Base-by-base conservation (phyloP, 1,140 invertebrate genomes). In the Habropoda laboriosa region DNA sequence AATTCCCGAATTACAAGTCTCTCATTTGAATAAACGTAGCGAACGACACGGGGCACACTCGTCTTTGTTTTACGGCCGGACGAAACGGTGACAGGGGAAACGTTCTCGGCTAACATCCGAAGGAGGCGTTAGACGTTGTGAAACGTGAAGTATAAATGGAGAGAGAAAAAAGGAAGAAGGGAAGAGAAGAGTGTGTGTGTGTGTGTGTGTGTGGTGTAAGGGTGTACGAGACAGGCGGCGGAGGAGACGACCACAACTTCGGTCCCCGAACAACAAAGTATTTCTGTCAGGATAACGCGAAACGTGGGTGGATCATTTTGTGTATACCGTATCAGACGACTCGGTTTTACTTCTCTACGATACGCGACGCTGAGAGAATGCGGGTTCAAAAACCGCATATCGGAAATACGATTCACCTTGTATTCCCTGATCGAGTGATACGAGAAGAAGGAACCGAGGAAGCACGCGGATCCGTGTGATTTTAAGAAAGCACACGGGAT, bases 11-110 rank as follows among this genome's bases (percentile, higher is more conserved):
- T 87, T 87, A 87, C 86, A 87, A 79, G 86, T 51, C 76, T 82
- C 86, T 87, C 80, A 87, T 87, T 87, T 87, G 86, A 87, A 87
- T 87, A 87, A 87, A 87, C 86, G 87, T 79, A 77, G 63, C 74
- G 66, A 45, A 71, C 72, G 81, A 87, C 81, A 67, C 67, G 51
- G 57, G 53, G 47, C 27, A 45, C 67, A 45, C 67, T 60, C 63
- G 76, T 66, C 80, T 82, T 79, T 79, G 77, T 81, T 81, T 81
- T 76, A 66, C 64, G 74, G 38, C 40, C 40, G 58, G 58, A 49
- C 67, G 49, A 27, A 47, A 57, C 38, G n/a, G 77, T 73, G 80
- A 85, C 85, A 80, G 63, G 61, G 47, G 61, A 61, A 40, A 57
- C 49, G 66, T 53, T 53, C 57, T 30, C 10, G 51, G 35, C 42